Conservation (phyloP, 2,113 vertebrate genomes). For the Eonycteris spelaea region DNA sequence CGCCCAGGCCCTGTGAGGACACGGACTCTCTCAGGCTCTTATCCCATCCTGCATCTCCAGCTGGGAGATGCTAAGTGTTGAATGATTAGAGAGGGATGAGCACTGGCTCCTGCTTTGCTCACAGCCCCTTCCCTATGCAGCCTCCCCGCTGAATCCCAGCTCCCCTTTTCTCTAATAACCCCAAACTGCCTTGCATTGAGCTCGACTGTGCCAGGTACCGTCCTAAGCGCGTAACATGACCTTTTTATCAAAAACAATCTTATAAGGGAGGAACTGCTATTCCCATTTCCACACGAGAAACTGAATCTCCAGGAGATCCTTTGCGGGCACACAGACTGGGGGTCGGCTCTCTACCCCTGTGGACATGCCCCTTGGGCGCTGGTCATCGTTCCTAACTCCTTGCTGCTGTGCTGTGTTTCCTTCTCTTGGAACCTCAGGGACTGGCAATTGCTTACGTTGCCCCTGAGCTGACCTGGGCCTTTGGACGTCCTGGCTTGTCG, state of each 20-base stretch:
- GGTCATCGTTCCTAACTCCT: accelerated
- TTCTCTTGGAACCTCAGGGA: not conserved
- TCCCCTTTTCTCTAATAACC: not conserved
- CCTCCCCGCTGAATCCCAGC: not conserved
- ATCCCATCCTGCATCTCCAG: not conserved
- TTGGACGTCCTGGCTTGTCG: not conserved
- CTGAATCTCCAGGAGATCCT: not conserved
- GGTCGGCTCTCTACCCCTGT: accelerated
- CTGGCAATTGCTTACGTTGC: not conserved
- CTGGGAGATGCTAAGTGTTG: not conserved
- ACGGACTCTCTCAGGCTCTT: not conserved
- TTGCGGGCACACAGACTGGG: not conserved
- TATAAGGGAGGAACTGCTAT: not conserved
- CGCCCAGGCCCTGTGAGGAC: accelerated
- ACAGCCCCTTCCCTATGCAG: accelerated
- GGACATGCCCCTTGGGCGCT: not conserved
- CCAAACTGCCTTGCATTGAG: not conserved
- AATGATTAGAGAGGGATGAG: not conserved
- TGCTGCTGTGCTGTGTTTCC: not conserved
- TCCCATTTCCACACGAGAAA: not conserved
- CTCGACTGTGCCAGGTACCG: not conserved
- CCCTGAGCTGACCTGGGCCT: not conserved
- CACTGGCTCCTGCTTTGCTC: not conserved
- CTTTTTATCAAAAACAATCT: not conserved
- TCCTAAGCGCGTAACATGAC: not conserved